Conservation (phyloP, 2,797 vertebrate genomes). For the Scarus forsteni region DNA sequence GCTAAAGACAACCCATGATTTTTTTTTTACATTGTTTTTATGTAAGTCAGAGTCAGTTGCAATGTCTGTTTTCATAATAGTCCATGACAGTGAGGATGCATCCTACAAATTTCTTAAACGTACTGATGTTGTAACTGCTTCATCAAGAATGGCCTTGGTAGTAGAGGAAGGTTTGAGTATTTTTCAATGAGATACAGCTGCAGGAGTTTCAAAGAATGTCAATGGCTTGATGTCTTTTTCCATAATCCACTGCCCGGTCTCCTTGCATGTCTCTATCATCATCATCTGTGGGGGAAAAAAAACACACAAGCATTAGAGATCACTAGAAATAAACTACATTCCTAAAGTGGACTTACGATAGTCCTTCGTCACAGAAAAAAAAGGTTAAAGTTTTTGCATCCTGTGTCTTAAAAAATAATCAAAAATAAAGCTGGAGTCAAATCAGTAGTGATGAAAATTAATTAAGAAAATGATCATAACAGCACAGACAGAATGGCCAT, state of each 20-base stretch:
- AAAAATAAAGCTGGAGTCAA: too few species aligned
- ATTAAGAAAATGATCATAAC: background rate
- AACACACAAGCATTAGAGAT: conserved; percentile 32
- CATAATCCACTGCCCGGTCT: conserved; percentile 90
- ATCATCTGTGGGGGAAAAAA: conserved; percentile 86
- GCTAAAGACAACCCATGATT: conserved; percentile 50
- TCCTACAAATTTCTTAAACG: conserved; percentile 40
- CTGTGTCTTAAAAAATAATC: too few species aligned
- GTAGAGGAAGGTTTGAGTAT: conserved; percentile 47
- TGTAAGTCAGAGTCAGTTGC: conserved; percentile 59
- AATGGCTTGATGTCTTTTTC: conserved; percentile 90
- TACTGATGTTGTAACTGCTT: conserved; percentile 56
- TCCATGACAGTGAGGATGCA: conserved; percentile 63
- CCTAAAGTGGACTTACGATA: background rate
- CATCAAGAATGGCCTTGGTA: conserved; percentile 38
- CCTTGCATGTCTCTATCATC: conserved; percentile 95
- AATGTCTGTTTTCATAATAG: conserved; percentile 60
- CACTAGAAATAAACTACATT: background rate
- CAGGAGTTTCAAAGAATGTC: conserved; percentile 86
- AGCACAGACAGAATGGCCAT: background rate
- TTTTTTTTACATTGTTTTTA: conserved; percentile 48
- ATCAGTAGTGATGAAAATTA: background rate
- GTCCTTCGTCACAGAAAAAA: too few species aligned
- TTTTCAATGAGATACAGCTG: conserved; percentile 33
- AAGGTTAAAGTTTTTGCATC: too few species aligned